Evolutionary conservation across 2,113 vertebrate genomes (phyloP).

Genomic region (Nycticorax nycticorax): DNA sequence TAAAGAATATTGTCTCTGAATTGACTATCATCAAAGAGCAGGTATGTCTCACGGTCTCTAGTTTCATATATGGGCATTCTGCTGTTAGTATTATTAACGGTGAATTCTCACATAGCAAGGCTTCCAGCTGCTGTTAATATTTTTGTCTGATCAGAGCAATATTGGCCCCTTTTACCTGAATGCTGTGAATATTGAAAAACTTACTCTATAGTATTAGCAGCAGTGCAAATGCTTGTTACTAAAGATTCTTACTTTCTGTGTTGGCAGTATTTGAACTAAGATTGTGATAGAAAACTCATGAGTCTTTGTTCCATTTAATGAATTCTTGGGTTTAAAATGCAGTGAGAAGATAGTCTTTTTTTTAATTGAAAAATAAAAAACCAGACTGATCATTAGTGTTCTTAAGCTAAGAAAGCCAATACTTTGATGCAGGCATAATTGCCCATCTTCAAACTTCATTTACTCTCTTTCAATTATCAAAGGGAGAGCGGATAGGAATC

Average conservation of each 20-base stretch:
- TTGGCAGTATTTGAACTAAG: not conserved
- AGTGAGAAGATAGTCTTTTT: not conserved
- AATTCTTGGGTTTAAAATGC: not conserved
- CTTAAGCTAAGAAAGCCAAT: not conserved
- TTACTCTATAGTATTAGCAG: not conserved
- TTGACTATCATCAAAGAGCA: slow-evolving; percentile 90
- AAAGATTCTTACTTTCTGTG: not conserved
- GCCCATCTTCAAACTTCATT: not conserved
- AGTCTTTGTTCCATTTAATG: not conserved
- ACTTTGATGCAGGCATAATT: not conserved
- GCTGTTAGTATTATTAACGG: not conserved
- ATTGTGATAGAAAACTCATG: not conserved
- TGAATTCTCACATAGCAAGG: not conserved
- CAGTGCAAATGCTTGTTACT: not conserved
- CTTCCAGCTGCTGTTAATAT: not conserved
- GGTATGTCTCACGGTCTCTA: slow-evolving; percentile 46
- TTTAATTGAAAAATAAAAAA: not conserved
- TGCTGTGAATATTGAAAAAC: not conserved
- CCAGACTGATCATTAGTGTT: not conserved
- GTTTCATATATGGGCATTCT: not conserved
- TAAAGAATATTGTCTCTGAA: slow-evolving; percentile 89
- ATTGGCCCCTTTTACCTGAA: not conserved
- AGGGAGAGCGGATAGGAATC: not conserved
- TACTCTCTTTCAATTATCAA: not conserved
- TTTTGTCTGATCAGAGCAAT: not conserved